Conservation (phyloP, 2,797 vertebrate species). For the Hemitrygon akajei region DNA sequence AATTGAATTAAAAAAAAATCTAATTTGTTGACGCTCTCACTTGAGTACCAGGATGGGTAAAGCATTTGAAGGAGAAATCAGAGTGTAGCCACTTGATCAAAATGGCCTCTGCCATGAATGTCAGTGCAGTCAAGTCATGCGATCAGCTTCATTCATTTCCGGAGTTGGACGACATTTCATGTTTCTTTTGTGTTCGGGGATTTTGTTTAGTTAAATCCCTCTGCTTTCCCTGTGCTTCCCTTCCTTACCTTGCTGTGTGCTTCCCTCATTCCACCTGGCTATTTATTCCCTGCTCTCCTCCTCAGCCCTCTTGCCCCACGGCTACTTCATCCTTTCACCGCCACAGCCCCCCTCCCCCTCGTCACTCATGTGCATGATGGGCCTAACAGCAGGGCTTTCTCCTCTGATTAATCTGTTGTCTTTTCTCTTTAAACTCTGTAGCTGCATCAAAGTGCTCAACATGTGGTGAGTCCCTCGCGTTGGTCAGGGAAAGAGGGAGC, state of each 20-base stretch:
- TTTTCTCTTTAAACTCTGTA: constrained; percentile 92
- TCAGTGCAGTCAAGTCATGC: not conserved
- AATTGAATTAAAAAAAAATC: not conserved
- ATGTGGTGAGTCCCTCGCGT: constrained; percentile 99
- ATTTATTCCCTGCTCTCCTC: constrained; percentile 40
- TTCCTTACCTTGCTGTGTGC: not conserved
- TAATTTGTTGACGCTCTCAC: not conserved
- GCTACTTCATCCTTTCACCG: not conserved
- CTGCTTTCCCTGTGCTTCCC: constrained; percentile 11
- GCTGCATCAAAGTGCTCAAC: constrained; percentile 99
- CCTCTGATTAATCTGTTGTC: constrained; percentile 91
- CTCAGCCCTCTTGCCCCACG: constrained; percentile 33
- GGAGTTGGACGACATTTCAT: not conserved
- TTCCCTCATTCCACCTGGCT: not conserved
- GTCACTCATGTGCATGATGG: constrained; percentile 72
- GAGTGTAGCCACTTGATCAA: not conserved
- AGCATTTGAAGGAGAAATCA: not conserved
- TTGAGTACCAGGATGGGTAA: not conserved
- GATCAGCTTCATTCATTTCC: not conserved
- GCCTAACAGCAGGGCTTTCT: constrained; percentile 63
- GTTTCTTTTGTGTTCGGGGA: not conserved
- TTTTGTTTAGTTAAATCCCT: not conserved
- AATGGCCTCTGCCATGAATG: constrained; percentile 3
- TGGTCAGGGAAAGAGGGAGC: constrained; percentile 83
- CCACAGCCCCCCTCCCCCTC: not conserved